These are phyloP conservation scores for Parazoanthus swiftii DNA, from an alignment of 92 coral and sea anemone species.

Conservation along the genomic window DNA sequence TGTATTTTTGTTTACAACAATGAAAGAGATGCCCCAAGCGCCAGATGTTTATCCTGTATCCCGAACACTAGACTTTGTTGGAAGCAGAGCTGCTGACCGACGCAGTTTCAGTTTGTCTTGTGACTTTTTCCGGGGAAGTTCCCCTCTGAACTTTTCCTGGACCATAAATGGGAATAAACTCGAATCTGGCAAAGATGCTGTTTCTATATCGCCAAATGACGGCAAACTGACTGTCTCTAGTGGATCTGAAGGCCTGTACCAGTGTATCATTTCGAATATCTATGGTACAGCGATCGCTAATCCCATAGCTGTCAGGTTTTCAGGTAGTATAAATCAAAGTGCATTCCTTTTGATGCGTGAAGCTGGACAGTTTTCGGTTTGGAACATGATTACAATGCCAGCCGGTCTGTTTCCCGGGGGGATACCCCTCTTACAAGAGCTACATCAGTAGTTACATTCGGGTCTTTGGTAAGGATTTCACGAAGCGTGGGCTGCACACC, in stretches of 20 bases:
- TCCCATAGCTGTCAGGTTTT: constrained; percentile 26
- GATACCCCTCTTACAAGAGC: no score
- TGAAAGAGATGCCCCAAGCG: background rate
- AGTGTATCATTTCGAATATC: constrained; percentile 13
- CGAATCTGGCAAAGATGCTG: background rate
- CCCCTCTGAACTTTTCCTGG: constrained; percentile 7
- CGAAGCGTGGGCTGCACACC: no score
- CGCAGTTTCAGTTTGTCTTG: background rate
- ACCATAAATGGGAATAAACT: constrained; percentile 15
- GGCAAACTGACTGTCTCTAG: background rate
- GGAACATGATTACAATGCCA: no score
- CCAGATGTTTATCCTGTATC: background rate
- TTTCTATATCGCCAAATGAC: background rate
- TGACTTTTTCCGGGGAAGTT: background rate
- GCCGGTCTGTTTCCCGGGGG: no score
- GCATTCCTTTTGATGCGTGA: no score
- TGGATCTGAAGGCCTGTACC: constrained; percentile 20
- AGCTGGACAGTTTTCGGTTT: no score
- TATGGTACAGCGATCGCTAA: constrained; percentile 29
- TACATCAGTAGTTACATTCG: no score
- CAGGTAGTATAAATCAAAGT: constrained; percentile 8
- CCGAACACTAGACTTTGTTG: background rate
- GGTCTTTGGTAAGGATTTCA: no score
- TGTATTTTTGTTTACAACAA: no score
- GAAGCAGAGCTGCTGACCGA: constrained; percentile 9